Conservation (phyloP, 1,140 invertebrate species). For the Aphis craccivora region DNA sequence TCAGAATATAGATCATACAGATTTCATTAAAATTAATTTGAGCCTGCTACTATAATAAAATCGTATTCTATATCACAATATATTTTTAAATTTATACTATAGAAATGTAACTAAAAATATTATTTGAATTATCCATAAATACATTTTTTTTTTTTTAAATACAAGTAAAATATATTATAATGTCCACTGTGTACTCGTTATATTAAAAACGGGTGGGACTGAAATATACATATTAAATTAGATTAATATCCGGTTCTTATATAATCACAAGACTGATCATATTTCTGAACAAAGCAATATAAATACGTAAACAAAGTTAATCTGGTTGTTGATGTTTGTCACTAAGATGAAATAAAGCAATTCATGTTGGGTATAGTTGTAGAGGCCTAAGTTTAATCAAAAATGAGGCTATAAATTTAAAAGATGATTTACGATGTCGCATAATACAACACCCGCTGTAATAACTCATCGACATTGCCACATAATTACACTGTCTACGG, state of each 20-base stretch:
- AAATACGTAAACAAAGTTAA: constrained; percentile 27
- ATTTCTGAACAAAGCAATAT: constrained; percentile 17
- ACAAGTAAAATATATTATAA: background rate
- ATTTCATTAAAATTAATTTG: background rate
- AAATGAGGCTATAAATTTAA: constrained; percentile 39
- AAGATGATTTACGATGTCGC: constrained; percentile 42
- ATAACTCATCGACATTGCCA: constrained; percentile 45
- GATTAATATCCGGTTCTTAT: background rate
- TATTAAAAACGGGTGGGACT: background rate
- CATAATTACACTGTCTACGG: constrained; percentile 24
- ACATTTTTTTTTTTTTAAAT: background rate
- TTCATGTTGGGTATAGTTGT: background rate
- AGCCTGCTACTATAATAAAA: background rate
- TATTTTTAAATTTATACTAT: background rate
- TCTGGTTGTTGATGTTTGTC: constrained; percentile 8
- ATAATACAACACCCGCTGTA: background rate
- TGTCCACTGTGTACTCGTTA: background rate
- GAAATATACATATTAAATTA: background rate
- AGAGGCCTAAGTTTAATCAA: constrained; percentile 33
- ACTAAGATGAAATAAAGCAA: constrained; percentile 7
- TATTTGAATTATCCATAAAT: background rate
- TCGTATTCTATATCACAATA: background rate
- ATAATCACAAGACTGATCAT: background rate
- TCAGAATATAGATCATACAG: background rate
- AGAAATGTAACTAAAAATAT: background rate